These are phyloP conservation scores for Philopotamus ludificatus DNA, from an alignment of 1,140 invertebrate genomes.

Conservation along the genomic window DNA sequence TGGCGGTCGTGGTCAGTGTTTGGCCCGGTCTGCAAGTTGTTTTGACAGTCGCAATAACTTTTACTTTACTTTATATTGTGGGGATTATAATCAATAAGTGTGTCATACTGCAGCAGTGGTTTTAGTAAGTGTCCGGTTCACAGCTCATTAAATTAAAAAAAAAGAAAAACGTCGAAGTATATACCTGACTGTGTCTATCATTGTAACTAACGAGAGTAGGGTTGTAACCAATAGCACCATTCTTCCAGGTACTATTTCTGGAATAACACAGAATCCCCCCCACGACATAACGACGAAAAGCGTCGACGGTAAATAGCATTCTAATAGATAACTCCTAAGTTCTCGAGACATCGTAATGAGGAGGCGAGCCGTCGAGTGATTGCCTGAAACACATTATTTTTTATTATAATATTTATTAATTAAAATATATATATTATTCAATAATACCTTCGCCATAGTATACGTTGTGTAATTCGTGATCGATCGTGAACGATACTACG, in stretches of 20 bases:
- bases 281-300: conserved; percentile 67
- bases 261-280: conserved; percentile 66
- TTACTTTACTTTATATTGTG: too few species aligned
- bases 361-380: conserved; percentile 59
- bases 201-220: conserved; percentile 61
- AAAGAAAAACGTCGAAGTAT: conserved; percentile 6
- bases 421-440: background rate
- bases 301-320: conserved; percentile 64
- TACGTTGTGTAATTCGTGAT: conserved; percentile 58
- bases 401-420: conserved; percentile 1
- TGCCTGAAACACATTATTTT: conserved; percentile 47
- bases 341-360: conserved; percentile 60
- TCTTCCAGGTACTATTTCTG: conserved; percentile 62
- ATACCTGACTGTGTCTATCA: conserved; percentile 65
- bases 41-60: too few species aligned
- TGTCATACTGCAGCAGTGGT: too few species aligned
- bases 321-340: conserved; percentile 60
- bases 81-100: too few species aligned
- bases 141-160: background rate
- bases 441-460: conserved; percentile 60
- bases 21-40: too few species aligned
- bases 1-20: too few species aligned
- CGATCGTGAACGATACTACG: conserved; percentile 59
- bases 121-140: too few species aligned
- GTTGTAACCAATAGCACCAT: conserved; percentile 63